Evolutionary conservation across 2,797 vertebrate genomes (phyloP).

Genomic region (Eutrigla gurnardus): DNA sequence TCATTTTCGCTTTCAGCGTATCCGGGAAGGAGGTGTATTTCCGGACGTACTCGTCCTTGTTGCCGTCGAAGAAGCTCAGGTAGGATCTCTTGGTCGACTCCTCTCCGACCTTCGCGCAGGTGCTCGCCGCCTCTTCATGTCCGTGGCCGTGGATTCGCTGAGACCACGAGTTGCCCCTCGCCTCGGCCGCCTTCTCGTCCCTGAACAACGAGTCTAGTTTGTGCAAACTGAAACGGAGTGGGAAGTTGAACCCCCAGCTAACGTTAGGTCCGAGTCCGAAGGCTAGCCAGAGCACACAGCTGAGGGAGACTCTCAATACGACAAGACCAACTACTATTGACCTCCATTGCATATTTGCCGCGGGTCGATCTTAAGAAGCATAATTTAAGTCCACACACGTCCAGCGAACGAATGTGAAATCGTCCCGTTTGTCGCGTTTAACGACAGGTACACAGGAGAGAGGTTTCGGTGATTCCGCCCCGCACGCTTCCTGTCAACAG

Average conservation of each 20-base stretch:
- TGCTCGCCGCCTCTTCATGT: constrained; percentile 62
- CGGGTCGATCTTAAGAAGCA: constrained; percentile 78
- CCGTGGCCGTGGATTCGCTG: constrained; percentile 53
- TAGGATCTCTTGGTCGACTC: constrained; percentile 77
- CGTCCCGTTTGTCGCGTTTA: constrained; percentile 14
- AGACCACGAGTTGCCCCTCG: constrained; percentile 72
- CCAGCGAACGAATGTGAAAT: constrained; percentile 29
- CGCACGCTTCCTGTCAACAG: constrained; percentile 85
- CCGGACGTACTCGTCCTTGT: constrained; percentile 90
- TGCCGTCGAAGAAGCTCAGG: constrained; percentile 84
- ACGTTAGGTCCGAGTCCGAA: constrained; percentile 86
- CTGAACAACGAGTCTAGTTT: constrained; percentile 79
- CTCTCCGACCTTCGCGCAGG: constrained; percentile 63
- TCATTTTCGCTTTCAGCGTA: constrained; percentile 88
- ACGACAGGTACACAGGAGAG: constrained; percentile 16
- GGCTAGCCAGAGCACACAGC: constrained; percentile 88
- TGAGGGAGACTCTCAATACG: constrained; percentile 90
- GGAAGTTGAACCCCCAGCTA: constrained; percentile 90
- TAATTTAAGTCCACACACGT: constrained; percentile 75
- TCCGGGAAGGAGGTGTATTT: constrained; percentile 91
- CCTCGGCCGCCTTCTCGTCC: constrained; percentile 57
- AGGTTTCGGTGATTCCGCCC: constrained; percentile 35
- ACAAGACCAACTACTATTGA: constrained; percentile 93
- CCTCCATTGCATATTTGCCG: constrained; percentile 95
- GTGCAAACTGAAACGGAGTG: constrained; percentile 81